Evolutionary conservation across 2,888 invertebrate genomes (phyloP).

Genomic region (Elysia crispata): DNA sequence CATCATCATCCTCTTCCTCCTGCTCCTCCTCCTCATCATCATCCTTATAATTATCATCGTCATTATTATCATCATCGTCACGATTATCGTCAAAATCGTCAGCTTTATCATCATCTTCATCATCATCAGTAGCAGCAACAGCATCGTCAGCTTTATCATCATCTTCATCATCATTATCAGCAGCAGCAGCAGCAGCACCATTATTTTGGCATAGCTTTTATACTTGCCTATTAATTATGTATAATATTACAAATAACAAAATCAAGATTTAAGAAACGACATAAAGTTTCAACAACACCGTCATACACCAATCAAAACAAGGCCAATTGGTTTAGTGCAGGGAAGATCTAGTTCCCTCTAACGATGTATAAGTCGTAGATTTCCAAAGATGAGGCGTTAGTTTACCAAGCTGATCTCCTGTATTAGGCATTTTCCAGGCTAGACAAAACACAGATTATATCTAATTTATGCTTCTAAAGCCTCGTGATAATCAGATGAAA

Average conservation of each 20-base stretch:
- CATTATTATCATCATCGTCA: slow-evolving; percentile 36
- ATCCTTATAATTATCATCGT: slow-evolving; percentile 43
- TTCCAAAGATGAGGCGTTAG: too few species aligned
- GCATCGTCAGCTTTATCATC: slow-evolving; percentile 48
- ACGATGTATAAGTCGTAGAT: too few species aligned
- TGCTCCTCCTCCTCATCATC: slow-evolving; percentile 48
- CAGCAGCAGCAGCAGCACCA: slow-evolving; percentile 21
- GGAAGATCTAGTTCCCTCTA: too few species aligned
- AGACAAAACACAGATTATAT: too few species aligned
- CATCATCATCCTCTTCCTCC: slow-evolving; percentile 48
- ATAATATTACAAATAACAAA: too few species aligned
- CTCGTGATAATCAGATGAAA: too few species aligned
- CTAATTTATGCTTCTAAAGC: too few species aligned
- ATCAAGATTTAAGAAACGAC: too few species aligned
- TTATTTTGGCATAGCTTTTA: neutral
- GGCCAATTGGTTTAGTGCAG: too few species aligned
- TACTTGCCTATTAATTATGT: too few species aligned
- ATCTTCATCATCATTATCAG: slow-evolving; percentile 43
- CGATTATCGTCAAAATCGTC: slow-evolving; percentile 36
- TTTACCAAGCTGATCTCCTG: too few species aligned
- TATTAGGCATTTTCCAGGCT: too few species aligned
- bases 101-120: slow-evolving; percentile 41
- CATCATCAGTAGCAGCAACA: slow-evolving; percentile 43
- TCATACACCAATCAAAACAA: neutral
- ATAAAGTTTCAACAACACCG: neutral